phyloP scores from a whole-genome alignment of 2,888 invertebrate genomes.

The Yponomeuta malinellus region DNA sequence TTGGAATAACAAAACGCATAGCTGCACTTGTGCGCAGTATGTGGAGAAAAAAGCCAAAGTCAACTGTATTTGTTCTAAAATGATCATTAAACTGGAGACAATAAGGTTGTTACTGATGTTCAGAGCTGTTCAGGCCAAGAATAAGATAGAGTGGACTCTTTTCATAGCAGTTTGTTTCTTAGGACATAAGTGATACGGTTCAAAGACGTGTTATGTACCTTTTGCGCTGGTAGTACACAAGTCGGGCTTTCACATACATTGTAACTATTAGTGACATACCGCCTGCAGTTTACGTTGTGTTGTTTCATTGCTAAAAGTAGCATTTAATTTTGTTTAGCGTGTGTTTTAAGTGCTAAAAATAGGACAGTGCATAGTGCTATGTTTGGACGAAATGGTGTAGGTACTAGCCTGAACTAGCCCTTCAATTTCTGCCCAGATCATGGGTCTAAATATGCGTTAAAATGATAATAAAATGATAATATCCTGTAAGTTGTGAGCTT shows the following conservation, averaged over 20 bases:
- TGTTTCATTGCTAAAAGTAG: background rate
- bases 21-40: background rate
- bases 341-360: background rate
- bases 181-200: background rate
- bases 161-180: background rate
- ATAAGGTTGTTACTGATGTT: background rate
- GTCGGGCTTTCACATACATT: slow-evolving; percentile 14
- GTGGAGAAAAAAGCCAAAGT: background rate
- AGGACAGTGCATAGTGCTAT: background rate
- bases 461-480: background rate
- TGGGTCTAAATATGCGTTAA: background rate
- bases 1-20: background rate
- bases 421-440: background rate
- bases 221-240: background rate
- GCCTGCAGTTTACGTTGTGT: slow-evolving; percentile 12
- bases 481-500: no score
- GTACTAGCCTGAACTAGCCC: background rate
- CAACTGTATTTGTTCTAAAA: background rate
- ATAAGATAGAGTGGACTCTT: background rate
- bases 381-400: background rate
- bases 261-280: slow-evolving; percentile 14
- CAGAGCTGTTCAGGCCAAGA: background rate
- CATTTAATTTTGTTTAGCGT: background rate
- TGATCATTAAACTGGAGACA: background rate
- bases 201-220: background rate